phyloP scores from a whole-genome alignment of 2,113 vertebrate species.

The Pygoscelis adeliae region DNA sequence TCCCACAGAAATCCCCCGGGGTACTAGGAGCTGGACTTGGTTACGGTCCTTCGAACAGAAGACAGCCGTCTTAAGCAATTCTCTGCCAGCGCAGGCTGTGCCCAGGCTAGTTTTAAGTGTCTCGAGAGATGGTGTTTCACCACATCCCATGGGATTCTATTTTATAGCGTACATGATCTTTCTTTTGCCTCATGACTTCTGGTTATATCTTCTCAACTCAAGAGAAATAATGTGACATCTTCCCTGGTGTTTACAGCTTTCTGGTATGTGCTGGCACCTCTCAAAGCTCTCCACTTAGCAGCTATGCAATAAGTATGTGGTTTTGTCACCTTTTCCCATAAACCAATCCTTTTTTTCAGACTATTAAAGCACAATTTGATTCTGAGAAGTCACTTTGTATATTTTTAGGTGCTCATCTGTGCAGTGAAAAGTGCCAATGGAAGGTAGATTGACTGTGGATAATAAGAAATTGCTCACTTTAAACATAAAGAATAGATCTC shows the following conservation, averaged over 20 bases:
- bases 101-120: not conserved
- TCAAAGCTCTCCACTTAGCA: slow-evolving; percentile 12
- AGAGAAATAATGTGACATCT: slow-evolving; percentile 29
- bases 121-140: slow-evolving; percentile 18
- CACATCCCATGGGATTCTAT: not conserved
- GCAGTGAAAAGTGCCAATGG: not conserved
- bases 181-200: not conserved
- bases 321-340: slow-evolving; percentile 30
- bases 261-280: slow-evolving; percentile 2
- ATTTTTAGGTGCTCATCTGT: not conserved
- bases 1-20: not conserved
- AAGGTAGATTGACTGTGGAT: not conserved
- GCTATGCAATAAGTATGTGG: not conserved
- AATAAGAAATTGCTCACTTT: not conserved
- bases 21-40: not conserved
- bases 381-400: not conserved
- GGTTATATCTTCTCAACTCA: not conserved
- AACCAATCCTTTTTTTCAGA: slow-evolving; percentile 7
- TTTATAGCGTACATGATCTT: not conserved
- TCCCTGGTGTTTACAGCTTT: slow-evolving; percentile 17
- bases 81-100: not conserved
- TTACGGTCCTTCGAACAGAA: not conserved
- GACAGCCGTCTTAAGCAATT: not conserved
- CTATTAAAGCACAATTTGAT: not conserved
- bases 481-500: not conserved